These are phyloP conservation scores for Sebastes vulpes DNA, from an alignment of 2,797 vertebrate species.

Conservation along the genomic window DNA sequence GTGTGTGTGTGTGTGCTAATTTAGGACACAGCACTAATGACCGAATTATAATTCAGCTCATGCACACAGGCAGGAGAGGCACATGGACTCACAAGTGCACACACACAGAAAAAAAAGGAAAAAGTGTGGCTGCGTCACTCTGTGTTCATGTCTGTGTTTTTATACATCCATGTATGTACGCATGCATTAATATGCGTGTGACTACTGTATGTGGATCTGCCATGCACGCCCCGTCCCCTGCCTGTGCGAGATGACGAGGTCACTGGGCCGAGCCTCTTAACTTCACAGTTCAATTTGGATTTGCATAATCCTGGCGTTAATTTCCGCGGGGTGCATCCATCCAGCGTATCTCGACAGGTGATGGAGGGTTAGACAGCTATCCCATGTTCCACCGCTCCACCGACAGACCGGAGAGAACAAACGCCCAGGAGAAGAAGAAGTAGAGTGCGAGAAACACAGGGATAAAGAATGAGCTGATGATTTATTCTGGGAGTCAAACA, in stretches of 20 bases:
- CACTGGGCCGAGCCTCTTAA: slow-evolving; percentile 76
- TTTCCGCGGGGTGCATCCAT: slow-evolving; percentile 71
- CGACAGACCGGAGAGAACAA: slow-evolving; percentile 34
- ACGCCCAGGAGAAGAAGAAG: slow-evolving; percentile 9
- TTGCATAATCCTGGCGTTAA: slow-evolving; percentile 80
- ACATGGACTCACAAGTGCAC: slow-evolving; percentile 36
- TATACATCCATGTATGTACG: not conserved
- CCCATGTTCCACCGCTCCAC: slow-evolving; percentile 57
- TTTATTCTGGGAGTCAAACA: not conserved
- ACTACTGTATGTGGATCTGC: slow-evolving; percentile 29
- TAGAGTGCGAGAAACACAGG: not conserved
- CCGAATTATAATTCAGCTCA: slow-evolving; percentile 77
- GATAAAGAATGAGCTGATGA: slow-evolving; percentile 2
- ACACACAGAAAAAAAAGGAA: not conserved
- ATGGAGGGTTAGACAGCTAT: slow-evolving; percentile 66
- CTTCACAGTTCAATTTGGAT: slow-evolving; percentile 83
- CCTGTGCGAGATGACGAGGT: slow-evolving; percentile 61
- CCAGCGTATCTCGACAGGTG: slow-evolving; percentile 74
- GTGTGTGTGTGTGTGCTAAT: slow-evolving; percentile 42
- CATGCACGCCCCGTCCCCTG: slow-evolving; percentile 8
- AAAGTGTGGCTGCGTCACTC: not conserved
- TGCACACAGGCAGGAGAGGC: slow-evolving; percentile 44
- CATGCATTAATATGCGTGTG: not conserved
- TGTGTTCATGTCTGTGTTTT: not conserved
- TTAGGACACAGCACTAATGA: slow-evolving; percentile 69